Base-by-base conservation (phyloP, 2,888 invertebrate species). In the Idaea straminata region DNA sequence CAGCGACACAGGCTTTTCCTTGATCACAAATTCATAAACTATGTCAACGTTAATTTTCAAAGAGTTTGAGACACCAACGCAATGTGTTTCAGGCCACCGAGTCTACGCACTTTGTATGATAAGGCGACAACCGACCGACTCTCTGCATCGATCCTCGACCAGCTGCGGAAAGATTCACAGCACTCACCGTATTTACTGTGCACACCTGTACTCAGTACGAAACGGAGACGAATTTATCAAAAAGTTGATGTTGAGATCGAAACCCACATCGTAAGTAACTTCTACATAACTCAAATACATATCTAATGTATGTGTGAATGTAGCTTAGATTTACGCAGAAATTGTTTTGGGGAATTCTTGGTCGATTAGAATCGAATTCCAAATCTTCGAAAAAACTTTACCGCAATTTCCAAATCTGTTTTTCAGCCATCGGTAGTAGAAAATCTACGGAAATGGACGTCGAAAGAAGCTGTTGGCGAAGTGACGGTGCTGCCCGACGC, bases 361-460 rank as follows among this genome's bases (percentile, higher is more conserved):
- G 47, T 7, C 10, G 13, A 36, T 36, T 10, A 4, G 4, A 36
- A 7, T 10, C 6, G 10, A 13, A 47, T 47, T 36, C 36, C 6
- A 3, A 13, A 47, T 47, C 47, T 25, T 25, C 25, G 25, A 25
- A 3, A 25, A 25, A 25, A 25, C 25, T 25, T 25, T 25, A 25
- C 25, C 25, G 25, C 2, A 25, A 25, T 25, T 2, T 25, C 13
- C 47, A 0, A 7, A 47, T 47, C 13, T 47, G 66, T 47, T 65
- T 81, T 78, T 62, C 91, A 97, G 98, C 98, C 96, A 78, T 96
- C 96, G 80, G 95, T 94, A 80, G 95, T 96, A 80, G 97, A 95
- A 83, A 96, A 95, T 82, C 93, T 97, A 65, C 94, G 97, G 74
- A 95, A 96, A 93, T 97, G 97, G 97, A 97, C 97, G 67, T 97